Evolutionary conservation across 2,888 invertebrate genomes (phyloP).

Genomic region (Chorisops tibialis): DNA sequence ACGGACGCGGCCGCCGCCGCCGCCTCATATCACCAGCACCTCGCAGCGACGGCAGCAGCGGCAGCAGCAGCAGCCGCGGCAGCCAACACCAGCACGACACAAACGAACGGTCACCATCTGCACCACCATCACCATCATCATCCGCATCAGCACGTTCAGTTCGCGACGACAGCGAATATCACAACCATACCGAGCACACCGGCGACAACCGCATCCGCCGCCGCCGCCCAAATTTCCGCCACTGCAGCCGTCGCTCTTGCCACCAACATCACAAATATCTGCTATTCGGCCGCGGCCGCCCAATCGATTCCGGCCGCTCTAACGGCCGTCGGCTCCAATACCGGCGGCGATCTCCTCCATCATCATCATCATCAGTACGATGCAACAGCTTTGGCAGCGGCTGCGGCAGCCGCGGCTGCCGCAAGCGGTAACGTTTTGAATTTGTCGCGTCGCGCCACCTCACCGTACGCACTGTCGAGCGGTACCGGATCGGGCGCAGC

Average conservation of each 20-base stretch:
- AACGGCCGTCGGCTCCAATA: not conserved
- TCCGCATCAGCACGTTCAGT: constrained; percentile 55
- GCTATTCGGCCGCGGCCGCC: constrained; percentile 13
- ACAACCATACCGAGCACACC: constrained; percentile 30
- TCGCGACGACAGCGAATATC: constrained; percentile 37
- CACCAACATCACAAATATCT: constrained; percentile 23
- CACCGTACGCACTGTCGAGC: constrained; percentile 73
- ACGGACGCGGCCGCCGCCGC: constrained; percentile 30
- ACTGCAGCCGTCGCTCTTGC: constrained; percentile 41
- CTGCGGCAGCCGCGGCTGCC: constrained; percentile 39
- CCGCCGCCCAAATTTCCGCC: constrained; percentile 35
- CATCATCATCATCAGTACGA: constrained; percentile 5
- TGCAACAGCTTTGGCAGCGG: constrained; percentile 31
- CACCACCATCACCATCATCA: constrained; percentile 49
- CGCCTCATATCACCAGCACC: constrained; percentile 6
- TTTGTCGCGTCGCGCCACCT: constrained; percentile 63
- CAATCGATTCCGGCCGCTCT: not conserved
- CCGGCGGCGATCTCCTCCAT: not conserved
- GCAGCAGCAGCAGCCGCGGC: constrained; percentile 20
- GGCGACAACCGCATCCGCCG: constrained; percentile 27
- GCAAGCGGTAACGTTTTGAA: constrained; percentile 60
- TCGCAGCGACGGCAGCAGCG: constrained; percentile 26
- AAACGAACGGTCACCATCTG: constrained; percentile 12
- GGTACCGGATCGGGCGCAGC: constrained; percentile 59
- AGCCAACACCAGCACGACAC: not conserved